Evolutionary conservation across 2,113 vertebrate species (phyloP).

Genomic region (Xiphophorus hellerii): DNA sequence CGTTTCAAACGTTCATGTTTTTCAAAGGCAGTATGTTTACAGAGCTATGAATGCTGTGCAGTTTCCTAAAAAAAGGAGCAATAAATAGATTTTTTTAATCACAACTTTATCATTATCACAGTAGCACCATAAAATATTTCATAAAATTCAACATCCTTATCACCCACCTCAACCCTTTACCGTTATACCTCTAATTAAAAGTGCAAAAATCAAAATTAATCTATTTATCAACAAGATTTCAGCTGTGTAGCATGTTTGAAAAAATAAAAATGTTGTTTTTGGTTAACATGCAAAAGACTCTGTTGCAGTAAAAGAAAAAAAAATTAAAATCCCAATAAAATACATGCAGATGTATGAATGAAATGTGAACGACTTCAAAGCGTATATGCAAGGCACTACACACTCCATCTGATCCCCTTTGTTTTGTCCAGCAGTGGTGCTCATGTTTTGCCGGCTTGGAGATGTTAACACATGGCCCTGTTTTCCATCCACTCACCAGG

Average conservation of each 20-base stretch:
- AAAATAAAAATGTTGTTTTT: neutral
- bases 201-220: neutral
- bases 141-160: too few relatives aligned
- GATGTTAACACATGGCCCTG: conserved; percentile 92
- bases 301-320: neutral
- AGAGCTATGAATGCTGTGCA: too few relatives aligned
- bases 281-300: neutral
- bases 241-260: neutral
- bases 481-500: conserved; percentile 94
- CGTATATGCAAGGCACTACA: neutral
- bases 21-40: too few relatives aligned
- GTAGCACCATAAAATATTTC: too few relatives aligned
- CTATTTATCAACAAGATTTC: neutral
- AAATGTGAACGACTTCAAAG: neutral
- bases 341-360: neutral
- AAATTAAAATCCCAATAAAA: neutral
- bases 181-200: neutral
- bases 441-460: conserved; percentile 86
- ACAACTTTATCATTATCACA: too few relatives aligned
- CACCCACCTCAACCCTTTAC: too few relatives aligned
- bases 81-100: too few relatives aligned
- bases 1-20: too few relatives aligned
- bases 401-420: conserved; percentile 15
- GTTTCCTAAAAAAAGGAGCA: too few relatives aligned
- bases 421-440: conserved; percentile 58